These are phyloP conservation scores for Bactericera cockerelli DNA, from an alignment of 1,140 invertebrate species.

Conservation along the genomic window DNA sequence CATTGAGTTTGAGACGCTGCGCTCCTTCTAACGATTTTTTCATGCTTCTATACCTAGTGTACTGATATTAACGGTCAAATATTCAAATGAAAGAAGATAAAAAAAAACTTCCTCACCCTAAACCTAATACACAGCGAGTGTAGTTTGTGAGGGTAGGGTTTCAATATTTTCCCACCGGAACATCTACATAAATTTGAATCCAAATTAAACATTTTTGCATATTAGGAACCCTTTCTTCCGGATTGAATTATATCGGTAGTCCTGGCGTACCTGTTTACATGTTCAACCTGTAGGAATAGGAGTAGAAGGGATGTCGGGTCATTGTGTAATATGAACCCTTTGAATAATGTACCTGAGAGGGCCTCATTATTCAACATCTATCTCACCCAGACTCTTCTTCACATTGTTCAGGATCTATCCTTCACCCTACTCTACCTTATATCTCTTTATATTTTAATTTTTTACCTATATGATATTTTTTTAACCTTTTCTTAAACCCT, in stretches of 20 bases:
- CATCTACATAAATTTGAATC: constrained; percentile 8
- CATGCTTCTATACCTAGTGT: neutral
- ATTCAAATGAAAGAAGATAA: constrained; percentile 8
- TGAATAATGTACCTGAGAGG: neutral
- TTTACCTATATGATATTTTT: constrained; percentile 6
- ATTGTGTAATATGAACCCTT: constrained; percentile 9
- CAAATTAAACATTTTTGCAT: constrained; percentile 9
- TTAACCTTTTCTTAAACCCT: constrained; percentile 6
- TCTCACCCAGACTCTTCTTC: constrained; percentile 1
- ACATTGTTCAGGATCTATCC: neutral
- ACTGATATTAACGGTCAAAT: constrained; percentile 9
- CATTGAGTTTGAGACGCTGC: neutral
- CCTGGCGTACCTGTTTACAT: neutral
- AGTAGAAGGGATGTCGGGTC: neutral
- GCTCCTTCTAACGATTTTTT: neutral
- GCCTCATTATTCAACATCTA: constrained; percentile 7
- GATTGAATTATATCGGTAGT: constrained; percentile 1
- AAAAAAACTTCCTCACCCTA: constrained; percentile 4
- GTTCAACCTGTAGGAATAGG: neutral
- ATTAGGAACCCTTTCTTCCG: constrained; percentile 7
- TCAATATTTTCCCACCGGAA: constrained; percentile 4
- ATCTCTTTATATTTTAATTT: constrained; percentile 7
- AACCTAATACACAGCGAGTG: neutral
- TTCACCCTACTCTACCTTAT: neutral
- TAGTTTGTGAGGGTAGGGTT: constrained; percentile 1